Base-by-base conservation (phyloP, 2,888 invertebrate species). In the Rhogogaster chlorosoma region DNA sequence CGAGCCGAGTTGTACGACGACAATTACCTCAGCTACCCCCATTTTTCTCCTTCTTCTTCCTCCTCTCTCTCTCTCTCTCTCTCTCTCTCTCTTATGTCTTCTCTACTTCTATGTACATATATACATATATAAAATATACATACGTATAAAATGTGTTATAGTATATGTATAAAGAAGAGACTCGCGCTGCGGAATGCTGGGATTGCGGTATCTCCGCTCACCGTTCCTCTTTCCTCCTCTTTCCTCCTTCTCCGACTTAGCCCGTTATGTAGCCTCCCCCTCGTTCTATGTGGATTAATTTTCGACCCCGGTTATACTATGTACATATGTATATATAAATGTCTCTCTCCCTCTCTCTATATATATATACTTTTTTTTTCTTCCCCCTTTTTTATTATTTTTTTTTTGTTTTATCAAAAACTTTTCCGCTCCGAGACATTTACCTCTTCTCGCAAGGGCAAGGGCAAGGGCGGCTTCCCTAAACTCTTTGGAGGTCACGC, bases 171-270 rank as follows among this genome's bases (percentile, higher is more conserved):
- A 53, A 53, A 77, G 53, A 26, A 77, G 71, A 70, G 29, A 22
- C 77, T 49, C 80, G 36, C 36, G 38, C 12, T 32, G 53, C 45
- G 77, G 53, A 77, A 77, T 77, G 49, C 77, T 77, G 77, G 53
- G 49, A 77, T 77, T 77, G n/a, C 77, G 49, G 77, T 32, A 49
- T 32, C 49, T 77, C 26, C 15, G 38, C 70, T 45, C 49, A n/a
- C 7, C 32, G 42, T 26, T 26, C 67, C 45, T 45, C 32, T n/a
- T 67, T 12, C 36, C 82, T 38, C 83, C 3, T 38, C 26, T 26
- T 67, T 22, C 36, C 82, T 22, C 67, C 10, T 45, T 83, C 84
- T 84, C 84, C 83, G 83, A 85, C 71, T 67, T 57, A 61, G 7
- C 9, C 22, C 26, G 61, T 61, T 61, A 61, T 61, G 26, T 61